Evolutionary conservation across 2,113 vertebrate species (phyloP), one percentile per base, ranked within the genome.

Genomic region (Centropristis striata): DNA sequence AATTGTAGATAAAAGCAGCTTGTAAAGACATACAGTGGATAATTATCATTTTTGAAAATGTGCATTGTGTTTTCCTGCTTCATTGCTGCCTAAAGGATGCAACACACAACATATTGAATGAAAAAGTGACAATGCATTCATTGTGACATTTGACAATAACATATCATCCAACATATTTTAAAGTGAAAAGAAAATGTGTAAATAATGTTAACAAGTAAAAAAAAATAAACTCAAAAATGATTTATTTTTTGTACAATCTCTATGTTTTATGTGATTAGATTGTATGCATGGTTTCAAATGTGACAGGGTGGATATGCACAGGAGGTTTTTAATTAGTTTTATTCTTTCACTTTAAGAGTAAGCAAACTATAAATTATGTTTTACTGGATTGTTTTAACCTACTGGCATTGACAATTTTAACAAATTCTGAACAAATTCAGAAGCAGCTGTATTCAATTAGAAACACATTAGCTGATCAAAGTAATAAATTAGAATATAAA

Each of bases 401-500:
- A 25, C 12, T 25, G 1, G 2, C 15, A 25, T 46, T 36, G 18
- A 37, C 25, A 54, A 25, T 58, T 27, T 39, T 7, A 67, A 49
- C 6, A 39, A 42, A 61, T 77, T 16, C 18, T 63, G 10, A 64
- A 57, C 78, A 69, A 6, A 46, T 55, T 42, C 8, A 57, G 50
- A 57, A 36, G 16, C 32, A 27, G 11, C n/a, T 71, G 10, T 53
- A 39, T 53, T 51, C 20, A n/a, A 46, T 36, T 20, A 59, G 44
- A 60, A 59, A 53, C 16, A 21, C 23, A 49, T 55, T 63, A 63
- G 6, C 41, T n/a, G 27, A 44, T 69, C 50, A 51, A 15, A 57
- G 15, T 78, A n/a, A 25, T 50, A 32, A 60, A 71, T 66, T 46
- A 46, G 21, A 9, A 65, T 44, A 20, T 14, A 32, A 42, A 70